phyloP scores from a whole-genome alignment of 1,140 invertebrate genomes.

The Achatina immaculata region DNA sequence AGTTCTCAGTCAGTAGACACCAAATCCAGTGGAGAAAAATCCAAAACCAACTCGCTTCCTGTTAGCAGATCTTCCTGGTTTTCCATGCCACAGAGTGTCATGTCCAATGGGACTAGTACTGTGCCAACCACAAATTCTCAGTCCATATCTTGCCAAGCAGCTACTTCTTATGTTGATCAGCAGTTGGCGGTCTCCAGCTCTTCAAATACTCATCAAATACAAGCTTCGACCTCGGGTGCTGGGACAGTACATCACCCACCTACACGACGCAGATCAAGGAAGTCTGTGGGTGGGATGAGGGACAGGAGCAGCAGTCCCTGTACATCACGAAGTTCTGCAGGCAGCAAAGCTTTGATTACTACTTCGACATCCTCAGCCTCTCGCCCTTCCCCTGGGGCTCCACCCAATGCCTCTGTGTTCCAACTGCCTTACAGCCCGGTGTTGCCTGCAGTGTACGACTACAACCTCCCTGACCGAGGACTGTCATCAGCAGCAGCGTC shows the following conservation, averaged over 20 bases:
- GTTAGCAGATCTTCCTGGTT: slow-evolving; percentile 17
- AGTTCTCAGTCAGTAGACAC: neutral
- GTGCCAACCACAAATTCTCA: neutral
- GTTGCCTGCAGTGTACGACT: slow-evolving; percentile 56
- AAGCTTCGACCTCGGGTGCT: neutral
- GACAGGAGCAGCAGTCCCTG: neutral
- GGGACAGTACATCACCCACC: slow-evolving; percentile 27
- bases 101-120: neutral
- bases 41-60: slow-evolving; percentile 13
- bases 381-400: slow-evolving; percentile 7
- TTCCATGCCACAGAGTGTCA: neutral
- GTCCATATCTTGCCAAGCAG: slow-evolving; percentile 9
- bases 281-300: neutral
- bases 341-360: neutral
- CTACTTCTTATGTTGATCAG: neutral
- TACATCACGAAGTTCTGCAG: neutral
- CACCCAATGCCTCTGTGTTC: slow-evolving; percentile 22
- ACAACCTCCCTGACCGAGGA: slow-evolving; percentile 65
- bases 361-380: neutral
- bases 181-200: neutral
- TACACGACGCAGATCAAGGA: neutral
- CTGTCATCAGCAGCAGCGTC: slow-evolving; percentile 47
- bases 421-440: slow-evolving; percentile 25
- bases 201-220: neutral
- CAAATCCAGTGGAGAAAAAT: slow-evolving; percentile 26